Evolutionary conservation across 2,113 vertebrate species (phyloP), one percentile per base, ranked within the genome.

Genomic region (Ceyx margarethae): DNA sequence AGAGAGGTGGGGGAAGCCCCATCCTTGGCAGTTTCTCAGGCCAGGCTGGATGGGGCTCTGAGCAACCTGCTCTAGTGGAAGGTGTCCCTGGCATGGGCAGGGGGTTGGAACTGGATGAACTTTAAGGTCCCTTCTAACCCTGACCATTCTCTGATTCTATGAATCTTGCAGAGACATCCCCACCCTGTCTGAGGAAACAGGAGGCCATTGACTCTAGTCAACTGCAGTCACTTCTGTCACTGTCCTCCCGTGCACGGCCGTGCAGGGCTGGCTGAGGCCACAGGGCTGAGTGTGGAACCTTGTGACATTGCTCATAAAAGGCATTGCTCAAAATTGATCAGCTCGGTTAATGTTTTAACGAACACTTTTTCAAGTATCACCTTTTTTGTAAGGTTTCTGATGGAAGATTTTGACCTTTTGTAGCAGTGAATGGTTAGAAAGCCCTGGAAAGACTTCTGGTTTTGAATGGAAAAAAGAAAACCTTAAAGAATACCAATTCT

Each of bases 381-480:
- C 9, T 81, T 83, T 93, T 64, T 65, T 22, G 37, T 37, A 48
- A 88, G 28, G 51, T 93, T 92, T 89, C 75, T 91, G 64, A 66
- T 87, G 65, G 91, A 95, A 81, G 93, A 81, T 93, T 92, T 89
- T 92, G 76, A 93, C 77, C 83, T 95, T 94, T 92, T 79, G 56
- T 73, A 77, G 46, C 19, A 46, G 73, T 40, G 61, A 91, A 92
- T 65, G 23, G 37, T 78, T 91, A 73, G 74, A 43, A 69, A 91
- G 89, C 72, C 75, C 65, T 95, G 88, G 78, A 91, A 92, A 85
- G 54, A 5, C 46, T 94, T 92, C 83, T 60, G 71, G 3, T 93
- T 92, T 96, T 90, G 91, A 93, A 91, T 96, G 94, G 95, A 97
- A 97, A 97, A 97, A 97, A 86, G 60, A 90, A 97, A 96, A 87